Evolutionary conservation across 2,888 invertebrate species (phyloP), one percentile per base, ranked within the genome.

Genomic region (Platerodrilus igneus): DNA sequence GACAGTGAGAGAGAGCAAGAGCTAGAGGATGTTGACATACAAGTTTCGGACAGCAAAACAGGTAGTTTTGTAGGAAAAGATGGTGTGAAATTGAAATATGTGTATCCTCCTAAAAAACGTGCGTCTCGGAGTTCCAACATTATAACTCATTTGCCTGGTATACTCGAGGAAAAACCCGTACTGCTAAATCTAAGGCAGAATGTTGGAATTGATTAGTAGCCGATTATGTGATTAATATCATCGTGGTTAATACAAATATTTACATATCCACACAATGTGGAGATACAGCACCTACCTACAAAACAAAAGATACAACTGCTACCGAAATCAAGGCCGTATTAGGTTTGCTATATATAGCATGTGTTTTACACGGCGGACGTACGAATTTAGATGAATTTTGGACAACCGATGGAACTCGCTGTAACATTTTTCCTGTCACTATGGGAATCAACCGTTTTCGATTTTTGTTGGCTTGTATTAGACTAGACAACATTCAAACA

Each of bases 271-370:
- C 4, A 22, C 4, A n/a, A 22, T n/a, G n/a, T 4, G 7, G 9
- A 8, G n/a, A n/a, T 10, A 22, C 7, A n/a, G 22, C 7, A 6
- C 9, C 9, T 8, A 22, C 7, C 22, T 22, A 22, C 9, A 6
- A 6, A n/a, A 22, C 7, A 5, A 44, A 28, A 27, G 18, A 23
- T 9, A 45, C 45, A n/a, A 29, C 40, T 25, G 8, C 23, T 14
- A 22, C n/a, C 13, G 41, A 47, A 47, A 47, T 41, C 8, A 47
- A 41, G 30, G 46, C 46, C 4, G 23, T 39, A 3, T 29, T 46
- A 29, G 43, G 39, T 25, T 28, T 46, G 16, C 15, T 47, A 15
- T 47, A 47, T 23, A 20, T 47, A 26, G 45, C 40, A 10, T 41
- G 44, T 6, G 41, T 47, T 21, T 15, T 16, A 3, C 21, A 37